phyloP scores from a whole-genome alignment of 2,888 invertebrate species.

The Tenthredo scrophulariae region DNA sequence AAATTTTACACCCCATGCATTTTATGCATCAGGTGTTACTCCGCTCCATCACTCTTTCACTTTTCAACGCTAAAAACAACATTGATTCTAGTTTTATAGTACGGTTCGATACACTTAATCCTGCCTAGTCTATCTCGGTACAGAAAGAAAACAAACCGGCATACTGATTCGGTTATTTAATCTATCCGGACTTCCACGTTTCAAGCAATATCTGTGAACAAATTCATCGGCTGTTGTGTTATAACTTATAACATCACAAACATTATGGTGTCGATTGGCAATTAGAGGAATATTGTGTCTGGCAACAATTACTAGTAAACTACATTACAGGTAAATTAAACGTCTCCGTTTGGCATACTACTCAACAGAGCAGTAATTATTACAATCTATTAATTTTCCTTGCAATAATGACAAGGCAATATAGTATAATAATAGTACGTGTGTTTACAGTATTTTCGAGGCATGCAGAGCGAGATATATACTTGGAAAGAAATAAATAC shows the following conservation, averaged over 20 bases:
- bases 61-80: not conserved
- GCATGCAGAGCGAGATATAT: constrained; percentile 7
- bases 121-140: not conserved
- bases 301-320: not conserved
- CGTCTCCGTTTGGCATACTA: not conserved
- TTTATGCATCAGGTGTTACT: not conserved
- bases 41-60: constrained; percentile 4
- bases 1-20: constrained; percentile 1
- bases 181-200: not conserved
- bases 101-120: constrained; percentile 26
- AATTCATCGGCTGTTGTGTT: not conserved
- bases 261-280: constrained; percentile 1
- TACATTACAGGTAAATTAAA: constrained; percentile 23
- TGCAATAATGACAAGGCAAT: not conserved
- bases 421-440: not conserved
- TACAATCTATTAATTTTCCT: constrained; percentile 11
- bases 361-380: constrained; percentile 13
- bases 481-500: not conserved
- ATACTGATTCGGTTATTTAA: constrained; percentile 6
- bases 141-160: not conserved
- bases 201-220: not conserved
- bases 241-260: constrained; percentile 12
- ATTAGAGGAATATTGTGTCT: not conserved
- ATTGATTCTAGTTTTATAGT: not conserved
- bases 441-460: constrained; percentile 5